Conservation (phyloP, 2,888 invertebrate species). For the Eristalis tenax region DNA sequence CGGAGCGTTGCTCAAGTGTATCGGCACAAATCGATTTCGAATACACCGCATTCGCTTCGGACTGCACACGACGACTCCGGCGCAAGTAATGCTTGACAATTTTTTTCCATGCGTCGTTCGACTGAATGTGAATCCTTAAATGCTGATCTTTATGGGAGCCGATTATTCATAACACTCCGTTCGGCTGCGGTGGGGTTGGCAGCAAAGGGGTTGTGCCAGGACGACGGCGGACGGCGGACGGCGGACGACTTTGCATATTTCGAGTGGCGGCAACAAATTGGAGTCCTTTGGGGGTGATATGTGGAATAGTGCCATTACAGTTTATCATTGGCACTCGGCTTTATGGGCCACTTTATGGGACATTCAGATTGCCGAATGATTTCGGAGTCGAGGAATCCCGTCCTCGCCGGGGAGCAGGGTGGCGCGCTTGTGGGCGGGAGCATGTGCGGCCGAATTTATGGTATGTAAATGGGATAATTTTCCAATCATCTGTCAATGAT, state of each 20-base stretch:
- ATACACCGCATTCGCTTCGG: constrained; percentile 66
- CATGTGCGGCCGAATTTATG: constrained; percentile 73
- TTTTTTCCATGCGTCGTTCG: constrained; percentile 26
- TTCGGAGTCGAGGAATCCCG: constrained; percentile 18
- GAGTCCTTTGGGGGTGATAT: constrained; percentile 70
- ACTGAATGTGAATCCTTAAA: constrained; percentile 72
- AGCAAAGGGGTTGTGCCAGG: constrained; percentile 46
- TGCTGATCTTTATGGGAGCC: constrained; percentile 73
- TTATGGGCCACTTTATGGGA: constrained; percentile 71
- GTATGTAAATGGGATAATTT: constrained; percentile 77
- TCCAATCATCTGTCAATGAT: constrained; percentile 75
- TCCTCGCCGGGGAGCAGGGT: neutral
- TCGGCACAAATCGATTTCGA: constrained; percentile 73
- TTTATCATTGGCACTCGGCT: constrained; percentile 70
- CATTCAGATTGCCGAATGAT: constrained; percentile 71
- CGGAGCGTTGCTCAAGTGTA: constrained; percentile 60
- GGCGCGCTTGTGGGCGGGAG: constrained; percentile 11
- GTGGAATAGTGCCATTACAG: constrained; percentile 72
- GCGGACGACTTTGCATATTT: constrained; percentile 37
- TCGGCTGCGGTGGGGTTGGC: constrained; percentile 7
- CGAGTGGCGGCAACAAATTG: constrained; percentile 53
- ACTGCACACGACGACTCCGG: constrained; percentile 18
- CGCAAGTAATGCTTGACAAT: constrained; percentile 69
- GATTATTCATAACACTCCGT: constrained; percentile 73
- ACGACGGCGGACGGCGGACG: too few species aligned